Conservation (phyloP, 2,797 vertebrate species). For the Pagetopsis macropterus region DNA sequence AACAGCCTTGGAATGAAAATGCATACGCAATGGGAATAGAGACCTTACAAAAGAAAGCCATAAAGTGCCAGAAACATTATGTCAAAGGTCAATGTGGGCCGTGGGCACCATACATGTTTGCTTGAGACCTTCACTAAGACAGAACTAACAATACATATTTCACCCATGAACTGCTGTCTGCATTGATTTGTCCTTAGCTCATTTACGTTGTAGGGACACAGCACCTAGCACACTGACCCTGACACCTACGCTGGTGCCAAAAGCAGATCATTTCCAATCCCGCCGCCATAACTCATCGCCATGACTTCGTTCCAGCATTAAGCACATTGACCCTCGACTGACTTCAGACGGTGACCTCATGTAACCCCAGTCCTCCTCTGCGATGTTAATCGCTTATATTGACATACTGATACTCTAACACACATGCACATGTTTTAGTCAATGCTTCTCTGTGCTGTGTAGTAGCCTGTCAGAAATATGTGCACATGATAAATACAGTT, state of each 20-base stretch:
- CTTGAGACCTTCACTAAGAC: slow-evolving; percentile 16
- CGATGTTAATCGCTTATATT: slow-evolving; percentile 49
- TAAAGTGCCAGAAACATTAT: neutral
- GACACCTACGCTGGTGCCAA: slow-evolving; percentile 31
- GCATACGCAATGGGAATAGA: neutral
- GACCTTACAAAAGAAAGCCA: neutral
- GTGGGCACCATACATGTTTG: slow-evolving; percentile 13
- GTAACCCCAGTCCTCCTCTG: slow-evolving; percentile 41
- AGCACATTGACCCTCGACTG: slow-evolving; percentile 35
- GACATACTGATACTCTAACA: slow-evolving; percentile 38
- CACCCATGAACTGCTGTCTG: slow-evolving; percentile 27
- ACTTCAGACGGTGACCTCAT: slow-evolving; percentile 52
- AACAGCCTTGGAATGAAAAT: neutral
- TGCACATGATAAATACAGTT: slow-evolving; percentile 52
- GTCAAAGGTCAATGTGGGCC: slow-evolving; percentile 1
- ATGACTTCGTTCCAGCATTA: slow-evolving; percentile 24
- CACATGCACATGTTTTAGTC: slow-evolving; percentile 47
- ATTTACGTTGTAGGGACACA: slow-evolving; percentile 7
- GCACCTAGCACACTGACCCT: slow-evolving; percentile 37
- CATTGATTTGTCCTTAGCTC: slow-evolving; percentile 54
- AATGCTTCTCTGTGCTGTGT: slow-evolving; percentile 27
- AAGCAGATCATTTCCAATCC: slow-evolving; percentile 36
- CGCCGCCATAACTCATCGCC: slow-evolving; percentile 40
- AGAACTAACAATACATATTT: slow-evolving; percentile 48
- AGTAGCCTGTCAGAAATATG: slow-evolving; percentile 48